phyloP scores from a whole-genome alignment of 2,113 vertebrate genomes.

The Prietella phreatophila region DNA sequence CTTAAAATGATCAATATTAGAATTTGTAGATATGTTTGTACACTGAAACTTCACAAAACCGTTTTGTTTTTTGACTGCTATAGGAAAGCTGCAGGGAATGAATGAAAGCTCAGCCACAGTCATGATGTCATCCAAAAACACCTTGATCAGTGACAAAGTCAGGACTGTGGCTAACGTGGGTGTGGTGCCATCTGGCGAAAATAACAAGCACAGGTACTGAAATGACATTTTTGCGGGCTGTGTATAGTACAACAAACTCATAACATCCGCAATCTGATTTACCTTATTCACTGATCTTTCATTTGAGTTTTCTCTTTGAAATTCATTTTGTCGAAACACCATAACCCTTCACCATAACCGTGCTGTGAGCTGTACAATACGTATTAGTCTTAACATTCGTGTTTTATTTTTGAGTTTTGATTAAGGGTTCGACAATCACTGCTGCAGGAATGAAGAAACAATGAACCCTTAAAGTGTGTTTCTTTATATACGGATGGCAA shows the following conservation, averaged over 20 bases:
- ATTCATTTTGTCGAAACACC: neutral
- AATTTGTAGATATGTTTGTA: neutral
- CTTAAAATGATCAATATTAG: neutral
- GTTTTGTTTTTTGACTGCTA: conserved; percentile 28
- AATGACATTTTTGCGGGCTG: neutral
- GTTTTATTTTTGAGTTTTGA: neutral
- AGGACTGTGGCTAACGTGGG: conserved; percentile 85
- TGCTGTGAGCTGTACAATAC: neutral
- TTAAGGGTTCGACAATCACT: neutral
- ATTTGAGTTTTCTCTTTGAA: neutral
- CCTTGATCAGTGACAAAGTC: conserved; percentile 79
- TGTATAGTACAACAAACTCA: neutral
- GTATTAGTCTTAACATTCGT: neutral
- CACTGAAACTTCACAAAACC: neutral
- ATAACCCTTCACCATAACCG: neutral
- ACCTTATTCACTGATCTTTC: neutral
- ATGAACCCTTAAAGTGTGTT: neutral
- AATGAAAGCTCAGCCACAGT: conserved; percentile 85
- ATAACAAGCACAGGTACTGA: conserved; percentile 79
- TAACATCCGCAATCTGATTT: neutral
- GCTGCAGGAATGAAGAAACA: neutral
- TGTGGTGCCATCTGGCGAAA: conserved; percentile 80
- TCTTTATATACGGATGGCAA: neutral
- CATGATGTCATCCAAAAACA: conserved; percentile 75
- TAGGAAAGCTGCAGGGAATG: conserved; percentile 91